These are phyloP conservation scores for Corythaixoides concolor DNA, from an alignment of 2,113 vertebrate genomes.

Conservation along the genomic window DNA sequence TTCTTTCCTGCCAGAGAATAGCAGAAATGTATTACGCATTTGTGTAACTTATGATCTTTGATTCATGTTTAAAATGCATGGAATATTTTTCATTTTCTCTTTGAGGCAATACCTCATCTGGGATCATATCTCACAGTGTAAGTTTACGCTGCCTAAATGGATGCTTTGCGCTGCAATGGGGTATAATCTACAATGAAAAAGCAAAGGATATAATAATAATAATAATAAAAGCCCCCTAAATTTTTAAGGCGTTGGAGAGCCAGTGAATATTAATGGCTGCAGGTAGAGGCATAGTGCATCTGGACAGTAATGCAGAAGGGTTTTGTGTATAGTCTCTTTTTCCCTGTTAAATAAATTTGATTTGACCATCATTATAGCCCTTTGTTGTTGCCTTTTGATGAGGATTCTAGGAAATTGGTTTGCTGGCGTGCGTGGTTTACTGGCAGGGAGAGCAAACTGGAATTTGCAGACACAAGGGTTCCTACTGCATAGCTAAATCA, in stretches of 20 bases:
- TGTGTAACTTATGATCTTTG: constrained; percentile 46
- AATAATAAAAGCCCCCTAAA: no score
- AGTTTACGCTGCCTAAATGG: constrained; percentile 3
- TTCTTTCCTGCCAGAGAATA: constrained; percentile 14
- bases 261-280: background rate
- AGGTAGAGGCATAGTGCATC: background rate
- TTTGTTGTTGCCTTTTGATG: background rate
- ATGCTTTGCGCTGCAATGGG: background rate
- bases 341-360: background rate
- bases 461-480: background rate
- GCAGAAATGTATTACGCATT: constrained; percentile 11
- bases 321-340: background rate
- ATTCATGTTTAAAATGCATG: constrained; percentile 63
- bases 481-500: background rate
- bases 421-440: rapidly evolving
- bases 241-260: background rate
- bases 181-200: background rate
- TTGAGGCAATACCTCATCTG: constrained; percentile 47
- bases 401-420: background rate
- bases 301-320: background rate
- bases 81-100: constrained; percentile 68
- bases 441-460: background rate
- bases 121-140: constrained; percentile 27
- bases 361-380: background rate
- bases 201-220: no score